phyloP scores from a whole-genome alignment of 2,888 invertebrate species.

The Apoda limacodes region DNA sequence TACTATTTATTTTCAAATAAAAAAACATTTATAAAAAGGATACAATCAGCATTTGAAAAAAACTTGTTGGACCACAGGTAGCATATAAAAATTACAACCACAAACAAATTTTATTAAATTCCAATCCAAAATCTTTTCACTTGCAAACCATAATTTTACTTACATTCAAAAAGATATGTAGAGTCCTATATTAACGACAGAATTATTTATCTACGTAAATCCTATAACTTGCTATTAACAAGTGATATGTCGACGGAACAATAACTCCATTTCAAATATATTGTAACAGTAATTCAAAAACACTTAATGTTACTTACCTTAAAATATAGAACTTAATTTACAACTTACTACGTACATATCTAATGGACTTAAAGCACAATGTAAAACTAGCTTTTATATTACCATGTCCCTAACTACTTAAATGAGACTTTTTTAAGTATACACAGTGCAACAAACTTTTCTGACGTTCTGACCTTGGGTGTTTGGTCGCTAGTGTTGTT shows the following conservation, averaged over 20 bases:
- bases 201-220: slow-evolving; percentile 53
- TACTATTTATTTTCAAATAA: too few species aligned
- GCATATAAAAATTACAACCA: too few species aligned
- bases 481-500: too few species aligned
- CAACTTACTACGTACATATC: slow-evolving; percentile 33
- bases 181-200: slow-evolving; percentile 49
- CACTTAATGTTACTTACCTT: slow-evolving; percentile 25
- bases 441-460: too few species aligned
- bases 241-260: slow-evolving; percentile 67
- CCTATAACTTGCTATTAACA: slow-evolving; percentile 66
- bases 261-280: slow-evolving; percentile 57
- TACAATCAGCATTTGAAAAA: too few species aligned
- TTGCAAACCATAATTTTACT: slow-evolving; percentile 14
- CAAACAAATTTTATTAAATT: too few species aligned
- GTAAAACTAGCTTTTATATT: too few species aligned
- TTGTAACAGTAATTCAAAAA: slow-evolving; percentile 45
- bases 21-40: too few species aligned
- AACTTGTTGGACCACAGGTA: too few species aligned
- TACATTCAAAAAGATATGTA: slow-evolving; percentile 49
- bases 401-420: too few species aligned
- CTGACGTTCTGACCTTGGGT: too few species aligned
- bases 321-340: slow-evolving; percentile 11
- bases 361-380: slow-evolving; percentile 53
- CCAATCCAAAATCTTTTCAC: background rate
- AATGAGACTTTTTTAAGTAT: background rate